Base-by-base conservation (phyloP, 2,888 invertebrate species). In the Campoplex capitator region DNA sequence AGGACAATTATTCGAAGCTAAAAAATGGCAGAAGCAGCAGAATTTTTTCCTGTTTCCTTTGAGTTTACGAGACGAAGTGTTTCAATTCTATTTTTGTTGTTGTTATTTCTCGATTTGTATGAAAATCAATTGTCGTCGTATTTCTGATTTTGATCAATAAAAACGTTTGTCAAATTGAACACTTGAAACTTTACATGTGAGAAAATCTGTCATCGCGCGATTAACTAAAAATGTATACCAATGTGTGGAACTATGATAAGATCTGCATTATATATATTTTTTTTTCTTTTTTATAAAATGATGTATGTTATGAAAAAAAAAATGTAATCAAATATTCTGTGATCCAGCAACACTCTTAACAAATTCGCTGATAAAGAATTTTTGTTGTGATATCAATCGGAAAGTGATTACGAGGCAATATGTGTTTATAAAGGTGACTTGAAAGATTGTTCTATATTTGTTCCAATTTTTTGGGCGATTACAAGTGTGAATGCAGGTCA, bases 391-490 rank as follows among this genome's bases (percentile, higher is more conserved):
- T 62, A 32, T 62, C 6, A 62, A 62, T 62, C 32, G 32, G 62
- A 16, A 32, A 32, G 32, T 32, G 4, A 8, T 58, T 28, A 16
- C 32, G 16, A 28, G 62, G 32, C 32, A 32, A 32, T 62, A 3
- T 42, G 9, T 11, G 3, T 42, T 38, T n/a, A 68, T 68, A 38
- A 68, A 8, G n/a, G 42, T 1, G 6, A 42, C 0, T 68, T 16
- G 4, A 42, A 9, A 42, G 42, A 68, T 68, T 23, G 8, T 42
- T 58, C 13, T 3, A 28, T 35, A 35, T n/a, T 48, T 28, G 51
- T 11, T 71, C 51, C 16, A 70, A 3, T 77, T 35, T 65, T 58
- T 58, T 13, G 23, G 68, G 13, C 32, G 54, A 71, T 81, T 77
- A 2, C 11, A 35, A 3, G 3, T 54, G 51, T 62, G 28, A 62